Percentiles rank a stretch among this genome's conserved stretches.
Conservation (phyloP, 2,797 vertebrate genomes). For the Scolopax bukidnonensis region DNA sequence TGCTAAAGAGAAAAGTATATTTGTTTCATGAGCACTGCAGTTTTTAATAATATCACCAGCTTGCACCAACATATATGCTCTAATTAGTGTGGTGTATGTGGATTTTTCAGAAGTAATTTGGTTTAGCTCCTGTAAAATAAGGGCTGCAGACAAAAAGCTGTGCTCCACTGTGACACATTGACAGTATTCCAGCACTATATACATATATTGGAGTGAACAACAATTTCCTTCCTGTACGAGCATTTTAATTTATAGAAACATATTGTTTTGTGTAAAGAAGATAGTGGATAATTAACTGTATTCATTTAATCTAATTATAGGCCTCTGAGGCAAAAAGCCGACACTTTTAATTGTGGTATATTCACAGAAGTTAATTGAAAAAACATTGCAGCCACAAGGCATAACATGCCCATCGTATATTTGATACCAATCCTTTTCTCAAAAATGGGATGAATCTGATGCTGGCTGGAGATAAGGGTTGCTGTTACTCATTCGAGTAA, state of each 20-base stretch:
- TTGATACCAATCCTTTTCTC: conserved; percentile 51
- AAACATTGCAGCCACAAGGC: conserved; percentile 57
- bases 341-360: conserved; percentile 68
- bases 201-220: background rate
- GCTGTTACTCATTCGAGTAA: conserved; percentile 41
- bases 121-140: background rate
- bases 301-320: conserved; percentile 70
- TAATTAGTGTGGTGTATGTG: background rate
- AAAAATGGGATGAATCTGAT: conserved; percentile 14
- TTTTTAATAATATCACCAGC: background rate
- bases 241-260: conserved; percentile 67
- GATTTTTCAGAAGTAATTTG: conserved; percentile 8
- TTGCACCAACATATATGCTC: background rate
- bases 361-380: conserved; percentile 67
- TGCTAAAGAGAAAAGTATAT: conserved; percentile 1
- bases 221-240: conserved; percentile 37
- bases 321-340: conserved; percentile 67
- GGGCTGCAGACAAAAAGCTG: background rate
- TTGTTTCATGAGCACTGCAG: background rate
- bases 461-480: conserved; percentile 18
- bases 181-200: background rate
- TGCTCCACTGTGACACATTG: background rate
- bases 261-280: conserved; percentile 68
- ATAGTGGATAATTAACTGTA: conserved; percentile 61
- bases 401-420: conserved; percentile 47